Conservation (phyloP, 2,113 vertebrate genomes). For the cat (Felis catus) region F.catus_Fca126_mat1.0 CM031414.1:19664001-19664500, state of each 20-base stretch:
- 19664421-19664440: neutral
- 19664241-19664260: neutral
- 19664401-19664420: neutral
- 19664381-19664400: conserved; percentile 10
- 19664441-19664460: neutral
- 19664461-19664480: neutral
- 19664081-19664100: neutral
- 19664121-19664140: neutral
- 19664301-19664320: conserved; percentile 56
- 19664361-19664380: conserved; percentile 51
- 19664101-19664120: neutral
- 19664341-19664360: neutral
- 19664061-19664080: neutral
- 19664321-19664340: neutral
- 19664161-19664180: conserved; percentile 25
- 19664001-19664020: neutral
- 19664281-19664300: conserved; percentile 14
- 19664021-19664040: neutral
- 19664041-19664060: neutral
- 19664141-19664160: neutral
- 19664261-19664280: conserved; percentile 54
- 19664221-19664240: conserved; percentile 68
- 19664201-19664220: conserved; percentile 59
- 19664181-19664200: conserved; percentile 62
- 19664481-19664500: fast-evolving